Conservation (phyloP, 1,140 invertebrate genomes). For the Drosophila takahashii region DNA sequence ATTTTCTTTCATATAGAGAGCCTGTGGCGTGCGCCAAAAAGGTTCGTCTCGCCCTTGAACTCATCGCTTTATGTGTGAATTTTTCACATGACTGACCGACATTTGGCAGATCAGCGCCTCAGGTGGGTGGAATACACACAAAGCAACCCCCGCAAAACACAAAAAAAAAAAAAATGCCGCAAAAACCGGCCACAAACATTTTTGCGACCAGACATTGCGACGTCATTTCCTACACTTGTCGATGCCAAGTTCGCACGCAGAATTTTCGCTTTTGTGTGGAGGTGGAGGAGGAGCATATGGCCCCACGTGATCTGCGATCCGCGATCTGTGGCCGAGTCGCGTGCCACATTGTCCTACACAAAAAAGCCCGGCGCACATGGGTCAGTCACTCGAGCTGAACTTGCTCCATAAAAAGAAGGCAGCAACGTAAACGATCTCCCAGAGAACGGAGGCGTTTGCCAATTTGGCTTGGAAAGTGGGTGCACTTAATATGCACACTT, state of each 20-base stretch:
- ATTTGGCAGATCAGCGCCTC: conserved; percentile 54
- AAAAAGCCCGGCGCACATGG: conserved; percentile 28
- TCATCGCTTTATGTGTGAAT: conserved; percentile 12
- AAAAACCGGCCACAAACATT: conserved; percentile 45
- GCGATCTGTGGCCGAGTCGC: conserved; percentile 54
- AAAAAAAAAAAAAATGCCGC: conserved; percentile 25
- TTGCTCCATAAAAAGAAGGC: conserved; percentile 72
- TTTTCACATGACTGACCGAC: conserved; percentile 59
- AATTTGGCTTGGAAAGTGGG: conserved; percentile 58
- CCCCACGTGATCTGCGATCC: conserved; percentile 46
- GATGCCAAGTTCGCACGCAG: conserved; percentile 70
- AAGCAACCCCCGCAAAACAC: conserved; percentile 65
- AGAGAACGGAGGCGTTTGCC: conserved; percentile 63
- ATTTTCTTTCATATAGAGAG: neutral
- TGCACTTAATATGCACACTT: conserved; percentile 47
- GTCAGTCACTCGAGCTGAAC: conserved; percentile 64
- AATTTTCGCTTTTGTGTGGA: conserved; percentile 57
- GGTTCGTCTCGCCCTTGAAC: conserved; percentile 64
- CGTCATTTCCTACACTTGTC: conserved; percentile 69
- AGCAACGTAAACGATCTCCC: conserved; percentile 32
- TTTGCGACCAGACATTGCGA: conserved; percentile 68
- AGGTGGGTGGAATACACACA: conserved; percentile 60
- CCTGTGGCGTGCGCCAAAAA: conserved; percentile 52
- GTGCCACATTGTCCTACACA: conserved; percentile 77
- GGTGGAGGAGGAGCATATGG: conserved; percentile 43